Percentiles rank a stretch among this genome's conserved stretches.
Conservation (phyloP, 2,888 invertebrate genomes). For the Argyresthia albistria region DNA sequence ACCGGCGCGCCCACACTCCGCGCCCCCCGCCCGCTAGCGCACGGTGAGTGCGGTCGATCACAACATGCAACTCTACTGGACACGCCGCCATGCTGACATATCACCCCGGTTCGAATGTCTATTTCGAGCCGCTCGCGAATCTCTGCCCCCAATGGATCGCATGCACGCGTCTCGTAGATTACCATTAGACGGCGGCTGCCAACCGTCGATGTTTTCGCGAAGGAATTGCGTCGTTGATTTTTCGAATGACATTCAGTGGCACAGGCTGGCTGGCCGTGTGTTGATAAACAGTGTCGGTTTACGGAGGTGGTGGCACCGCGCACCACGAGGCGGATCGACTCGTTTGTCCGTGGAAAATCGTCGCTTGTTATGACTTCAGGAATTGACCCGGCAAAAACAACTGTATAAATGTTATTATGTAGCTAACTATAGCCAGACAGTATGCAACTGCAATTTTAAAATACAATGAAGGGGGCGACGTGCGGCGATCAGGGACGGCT, state of each 20-base stretch:
- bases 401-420: neutral
- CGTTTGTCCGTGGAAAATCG: conserved; percentile 26
- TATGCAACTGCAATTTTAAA: neutral
- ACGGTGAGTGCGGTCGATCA: conserved; percentile 62
- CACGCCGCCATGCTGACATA: conserved; percentile 37
- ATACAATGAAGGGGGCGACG: neutral
- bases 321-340: conserved; percentile 24
- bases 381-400: conserved; percentile 25
- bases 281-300: conserved; percentile 66
- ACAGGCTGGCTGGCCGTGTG: conserved; percentile 22
- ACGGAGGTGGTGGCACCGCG: conserved; percentile 34
- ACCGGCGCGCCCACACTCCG: conserved; percentile 46
- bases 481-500: neutral
- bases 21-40: conserved; percentile 21
- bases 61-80: conserved; percentile 33
- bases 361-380: conserved; percentile 33
- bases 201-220: conserved; percentile 30
- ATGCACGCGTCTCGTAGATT: conserved; percentile 33
- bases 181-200: conserved; percentile 29
- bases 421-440: neutral
- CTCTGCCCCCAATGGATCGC: conserved; percentile 35
- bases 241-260: neutral
- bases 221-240: conserved; percentile 18
- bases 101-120: conserved; percentile 31
- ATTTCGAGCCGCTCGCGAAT: conserved; percentile 62